Evolutionary conservation across 2,888 invertebrate genomes (phyloP), one percentile per base, ranked within the genome.

Genomic region (Psococerastis gibbosa): DNA sequence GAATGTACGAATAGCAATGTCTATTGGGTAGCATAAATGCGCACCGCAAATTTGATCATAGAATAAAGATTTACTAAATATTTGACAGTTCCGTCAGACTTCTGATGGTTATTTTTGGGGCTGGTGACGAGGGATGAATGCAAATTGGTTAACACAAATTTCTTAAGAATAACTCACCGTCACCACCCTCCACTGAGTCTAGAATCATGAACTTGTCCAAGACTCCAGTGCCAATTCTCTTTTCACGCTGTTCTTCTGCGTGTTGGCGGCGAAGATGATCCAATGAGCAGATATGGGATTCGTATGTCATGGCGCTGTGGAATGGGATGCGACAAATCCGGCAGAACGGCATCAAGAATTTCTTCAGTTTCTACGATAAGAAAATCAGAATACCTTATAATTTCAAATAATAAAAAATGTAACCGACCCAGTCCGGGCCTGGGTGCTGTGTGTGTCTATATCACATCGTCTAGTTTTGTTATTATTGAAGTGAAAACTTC

Each of bases 151-250:
- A n/a, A n/a, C n/a, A n/a, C n/a, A n/a, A n/a, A n/a, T n/a, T n/a
- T n/a, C n/a, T n/a, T n/a, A n/a, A n/a, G n/a, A n/a, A n/a, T 49
- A 49, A 49, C 59, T 63, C 64, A 73, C 76, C 79, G 61, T 83
- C 83, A 18, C 80, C 79, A 60, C 83, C 83, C 5, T 85, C 85
- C 22, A 85, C 81, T 2, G 85, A 84, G 61, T 87, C 85, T n/a
- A 87, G 70, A 1, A 85, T 84, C 69, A 83, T 79, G 56, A 84
- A 85, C 56, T 83, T 82, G 51, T 83, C 83, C n/a, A 38, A 20
- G n/a, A 16, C 6, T 6, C 22, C 38, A 50, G 85, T 66, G 62
- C 82, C 79, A 3, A 79, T 71, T 57, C 78, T 77, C 60, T 77
- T 76, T 41, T 71, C 72, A 38, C 49, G 48, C 16, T 48, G 50